Evolutionary conservation across 1,140 invertebrate species (phyloP).

Genomic region (Cydia strobilella): DNA sequence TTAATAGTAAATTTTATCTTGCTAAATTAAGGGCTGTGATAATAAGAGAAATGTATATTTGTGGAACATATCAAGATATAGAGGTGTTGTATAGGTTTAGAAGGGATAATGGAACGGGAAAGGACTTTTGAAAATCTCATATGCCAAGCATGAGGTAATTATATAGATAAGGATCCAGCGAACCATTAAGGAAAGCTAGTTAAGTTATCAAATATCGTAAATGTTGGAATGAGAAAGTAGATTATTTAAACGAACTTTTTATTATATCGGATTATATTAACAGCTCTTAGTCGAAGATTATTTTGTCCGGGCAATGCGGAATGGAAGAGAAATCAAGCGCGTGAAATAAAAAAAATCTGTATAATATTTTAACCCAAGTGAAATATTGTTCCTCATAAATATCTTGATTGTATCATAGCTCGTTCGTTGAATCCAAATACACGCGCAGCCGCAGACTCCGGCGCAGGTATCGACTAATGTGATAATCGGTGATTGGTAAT

Average conservation of each 20-base stretch:
- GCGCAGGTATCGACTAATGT: conserved; percentile 42
- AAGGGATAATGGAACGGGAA: not conserved
- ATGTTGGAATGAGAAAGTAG: not conserved
- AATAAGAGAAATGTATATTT: conserved; percentile 63
- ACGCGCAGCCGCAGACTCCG: not conserved
- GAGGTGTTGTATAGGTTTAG: conserved; percentile 11
- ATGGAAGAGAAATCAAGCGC: not conserved
- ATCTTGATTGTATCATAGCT: not conserved
- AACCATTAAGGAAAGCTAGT: conserved; percentile 1
- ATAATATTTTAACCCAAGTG: conserved; percentile 3
- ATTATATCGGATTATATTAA: not conserved
- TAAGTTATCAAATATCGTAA: not conserved
- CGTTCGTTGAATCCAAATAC: not conserved
- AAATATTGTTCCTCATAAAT: not conserved
- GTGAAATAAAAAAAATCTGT: not conserved
- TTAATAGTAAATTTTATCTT: conserved; percentile 55
- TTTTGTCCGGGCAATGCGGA: not conserved
- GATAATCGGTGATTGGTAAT: conserved; percentile 65
- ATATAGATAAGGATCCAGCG: conserved; percentile 10
- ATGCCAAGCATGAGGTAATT: conserved; percentile 23
- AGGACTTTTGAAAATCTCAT: not conserved
- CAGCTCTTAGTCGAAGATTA: not conserved
- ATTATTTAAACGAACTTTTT: not conserved
- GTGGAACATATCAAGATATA: conserved; percentile 59
- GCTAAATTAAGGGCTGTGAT: conserved; percentile 75